Evolutionary conservation across 2,113 vertebrate species (phyloP).

Genomic region (Apus apus): DNA sequence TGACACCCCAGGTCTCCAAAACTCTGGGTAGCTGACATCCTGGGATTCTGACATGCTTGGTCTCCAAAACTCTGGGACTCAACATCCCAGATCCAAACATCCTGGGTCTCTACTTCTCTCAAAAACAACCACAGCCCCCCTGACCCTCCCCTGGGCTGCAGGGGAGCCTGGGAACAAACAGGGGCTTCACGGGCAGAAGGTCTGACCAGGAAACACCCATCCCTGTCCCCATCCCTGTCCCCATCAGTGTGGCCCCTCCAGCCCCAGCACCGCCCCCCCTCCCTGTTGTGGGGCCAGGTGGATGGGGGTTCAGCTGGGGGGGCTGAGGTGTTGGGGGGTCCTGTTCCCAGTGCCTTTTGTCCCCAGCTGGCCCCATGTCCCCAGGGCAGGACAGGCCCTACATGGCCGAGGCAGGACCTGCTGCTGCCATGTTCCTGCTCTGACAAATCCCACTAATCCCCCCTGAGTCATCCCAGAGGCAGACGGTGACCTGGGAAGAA

Average conservation of each 20-base stretch:
- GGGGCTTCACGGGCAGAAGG: too few relatives aligned
- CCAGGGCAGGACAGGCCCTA: background rate
- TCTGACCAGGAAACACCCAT: background rate
- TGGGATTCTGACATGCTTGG: background rate
- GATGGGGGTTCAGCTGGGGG: background rate
- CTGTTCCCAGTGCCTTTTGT: fast-evolving
- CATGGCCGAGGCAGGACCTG: background rate
- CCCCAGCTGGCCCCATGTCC: background rate
- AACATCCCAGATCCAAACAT: too few relatives aligned
- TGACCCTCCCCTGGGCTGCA: fast-evolving
- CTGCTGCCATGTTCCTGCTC: background rate
- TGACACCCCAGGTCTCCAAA: background rate
- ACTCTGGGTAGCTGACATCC: too few relatives aligned
- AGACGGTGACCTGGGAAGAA: constrained; percentile 50
- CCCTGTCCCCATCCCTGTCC: too few relatives aligned
- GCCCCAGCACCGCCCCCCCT: too few relatives aligned
- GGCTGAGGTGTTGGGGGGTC: fast-evolving
- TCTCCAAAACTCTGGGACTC: background rate
- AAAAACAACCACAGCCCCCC: fast-evolving
- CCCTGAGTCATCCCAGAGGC: constrained; percentile 55
- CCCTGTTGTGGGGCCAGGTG: too few relatives aligned
- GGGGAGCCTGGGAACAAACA: background rate
- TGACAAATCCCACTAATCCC: constrained; percentile 57
- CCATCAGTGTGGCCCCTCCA: background rate
- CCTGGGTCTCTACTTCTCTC: background rate